Conservation (phyloP, 2,113 vertebrate species). For the Alethe diademata region DNA sequence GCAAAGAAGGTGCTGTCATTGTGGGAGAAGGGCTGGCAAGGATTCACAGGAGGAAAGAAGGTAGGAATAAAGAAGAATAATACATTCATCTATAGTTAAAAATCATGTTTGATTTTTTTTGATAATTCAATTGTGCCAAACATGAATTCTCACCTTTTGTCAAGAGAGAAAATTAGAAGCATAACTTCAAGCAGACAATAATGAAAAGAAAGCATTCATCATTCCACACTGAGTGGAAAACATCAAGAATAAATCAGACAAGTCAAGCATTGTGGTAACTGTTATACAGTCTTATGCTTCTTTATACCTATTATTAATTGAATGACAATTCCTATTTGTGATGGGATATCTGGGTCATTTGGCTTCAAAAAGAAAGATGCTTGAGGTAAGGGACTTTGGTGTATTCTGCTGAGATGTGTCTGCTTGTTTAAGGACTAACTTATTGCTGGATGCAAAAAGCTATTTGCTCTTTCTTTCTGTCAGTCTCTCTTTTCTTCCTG, state of each 20-base stretch:
- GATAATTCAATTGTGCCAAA: background rate
- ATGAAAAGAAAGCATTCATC: slow-evolving; percentile 42
- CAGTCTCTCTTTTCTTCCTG: too few species aligned
- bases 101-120: background rate
- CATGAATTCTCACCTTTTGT: slow-evolving; percentile 6
- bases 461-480: background rate
- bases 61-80: background rate
- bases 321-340: slow-evolving; percentile 59
- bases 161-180: background rate
- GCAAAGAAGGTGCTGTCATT: background rate
- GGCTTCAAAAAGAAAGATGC: slow-evolving; percentile 18
- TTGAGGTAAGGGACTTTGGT: background rate
- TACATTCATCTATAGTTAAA: background rate
- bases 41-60: background rate
- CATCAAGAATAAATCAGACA: slow-evolving; percentile 40
- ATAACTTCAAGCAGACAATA: slow-evolving; percentile 11
- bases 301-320: slow-evolving; percentile 64
- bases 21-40: background rate
- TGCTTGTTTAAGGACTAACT: background rate
- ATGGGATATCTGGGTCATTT: slow-evolving; percentile 4
- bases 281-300: slow-evolving; percentile 50
- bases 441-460: background rate
- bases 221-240: slow-evolving; percentile 42
- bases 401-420: background rate
- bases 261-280: slow-evolving; percentile 40